Percentiles rank a stretch among this genome's conserved stretches.
Evolutionary conservation across 2,113 vertebrate species (phyloP).

Genomic region (Hippocampus comes): DNA sequence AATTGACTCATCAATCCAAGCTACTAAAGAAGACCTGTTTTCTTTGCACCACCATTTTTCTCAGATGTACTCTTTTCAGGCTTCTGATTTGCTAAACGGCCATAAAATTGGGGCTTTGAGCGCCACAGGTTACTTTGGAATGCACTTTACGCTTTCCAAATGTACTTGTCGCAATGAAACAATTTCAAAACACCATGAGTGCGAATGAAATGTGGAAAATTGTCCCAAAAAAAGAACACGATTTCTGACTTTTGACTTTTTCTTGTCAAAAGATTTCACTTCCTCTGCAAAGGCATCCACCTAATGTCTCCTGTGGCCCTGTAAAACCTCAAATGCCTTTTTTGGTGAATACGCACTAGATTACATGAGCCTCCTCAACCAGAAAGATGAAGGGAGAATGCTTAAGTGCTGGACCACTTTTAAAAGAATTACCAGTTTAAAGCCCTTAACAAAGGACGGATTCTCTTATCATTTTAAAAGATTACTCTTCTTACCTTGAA

Average conservation of each 20-base stretch:
- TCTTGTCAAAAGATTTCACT: not conserved
- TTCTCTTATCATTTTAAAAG: constrained; percentile 47
- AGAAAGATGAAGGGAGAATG: constrained; percentile 35
- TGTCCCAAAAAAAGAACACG: not conserved
- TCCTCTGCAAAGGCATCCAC: not conserved
- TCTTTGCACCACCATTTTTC: not conserved
- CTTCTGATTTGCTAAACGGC: not conserved
- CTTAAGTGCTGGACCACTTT: constrained; percentile 49
- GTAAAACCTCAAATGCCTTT: constrained; percentile 12
- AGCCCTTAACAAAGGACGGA: constrained; percentile 46
- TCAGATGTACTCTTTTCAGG: not conserved
- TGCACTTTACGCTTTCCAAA: not conserved
- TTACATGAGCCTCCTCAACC: constrained; percentile 45
- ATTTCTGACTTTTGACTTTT: not conserved
- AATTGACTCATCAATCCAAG: not conserved
- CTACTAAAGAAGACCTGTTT: not conserved
- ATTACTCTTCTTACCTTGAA: constrained; percentile 45
- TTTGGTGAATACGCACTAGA: constrained; percentile 34
- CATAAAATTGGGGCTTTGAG: not conserved
- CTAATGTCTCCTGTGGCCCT: not conserved
- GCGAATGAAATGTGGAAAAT: not conserved
- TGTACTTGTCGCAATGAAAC: not conserved
- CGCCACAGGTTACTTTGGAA: not conserved
- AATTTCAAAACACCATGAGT: not conserved
- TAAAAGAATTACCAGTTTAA: constrained; percentile 61